These are phyloP conservation scores for Hydrocynus forskahlii DNA, from an alignment of 2,797 vertebrate species.

Conservation along the genomic window DNA sequence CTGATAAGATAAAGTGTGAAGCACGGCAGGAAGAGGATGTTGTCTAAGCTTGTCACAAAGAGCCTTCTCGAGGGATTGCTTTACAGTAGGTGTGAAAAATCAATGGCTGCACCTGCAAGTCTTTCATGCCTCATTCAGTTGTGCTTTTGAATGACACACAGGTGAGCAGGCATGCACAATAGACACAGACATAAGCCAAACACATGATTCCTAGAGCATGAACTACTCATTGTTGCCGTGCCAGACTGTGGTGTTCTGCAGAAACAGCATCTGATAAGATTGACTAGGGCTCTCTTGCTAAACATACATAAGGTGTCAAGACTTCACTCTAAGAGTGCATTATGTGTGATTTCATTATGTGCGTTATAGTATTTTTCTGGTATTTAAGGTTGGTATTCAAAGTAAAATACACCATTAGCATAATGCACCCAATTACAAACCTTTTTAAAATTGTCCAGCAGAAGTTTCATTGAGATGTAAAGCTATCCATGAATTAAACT, in stretches of 20 bases:
- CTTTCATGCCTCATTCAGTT: neutral
- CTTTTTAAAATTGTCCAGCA: no score
- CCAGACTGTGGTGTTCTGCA: neutral
- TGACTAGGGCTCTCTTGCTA: neutral
- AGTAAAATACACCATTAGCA: no score
- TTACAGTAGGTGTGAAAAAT: conserved; percentile 15
- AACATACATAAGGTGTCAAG: neutral
- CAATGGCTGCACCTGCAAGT: conserved; percentile 16
- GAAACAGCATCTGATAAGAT: conserved; percentile 1
- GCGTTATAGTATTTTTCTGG: no score
- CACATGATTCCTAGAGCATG: neutral
- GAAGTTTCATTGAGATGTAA: no score
- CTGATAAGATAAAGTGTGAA: conserved; percentile 12
- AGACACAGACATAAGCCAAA: neutral
- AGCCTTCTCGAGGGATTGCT: neutral
- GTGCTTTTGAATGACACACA: neutral
- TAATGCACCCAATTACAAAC: no score
- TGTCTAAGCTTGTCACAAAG: conserved; percentile 7
- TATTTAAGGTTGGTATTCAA: no score
- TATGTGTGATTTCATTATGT: no score
- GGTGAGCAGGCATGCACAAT: conserved; percentile 17
- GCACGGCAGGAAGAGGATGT: conserved; percentile 19
- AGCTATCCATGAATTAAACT: no score
- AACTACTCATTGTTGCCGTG: neutral
- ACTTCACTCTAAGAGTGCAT: no score